Percentiles rank a stretch among this genome's conserved stretches.
Conservation (phyloP, 2,113 vertebrate genomes). For the Sapajus apella region DNA sequence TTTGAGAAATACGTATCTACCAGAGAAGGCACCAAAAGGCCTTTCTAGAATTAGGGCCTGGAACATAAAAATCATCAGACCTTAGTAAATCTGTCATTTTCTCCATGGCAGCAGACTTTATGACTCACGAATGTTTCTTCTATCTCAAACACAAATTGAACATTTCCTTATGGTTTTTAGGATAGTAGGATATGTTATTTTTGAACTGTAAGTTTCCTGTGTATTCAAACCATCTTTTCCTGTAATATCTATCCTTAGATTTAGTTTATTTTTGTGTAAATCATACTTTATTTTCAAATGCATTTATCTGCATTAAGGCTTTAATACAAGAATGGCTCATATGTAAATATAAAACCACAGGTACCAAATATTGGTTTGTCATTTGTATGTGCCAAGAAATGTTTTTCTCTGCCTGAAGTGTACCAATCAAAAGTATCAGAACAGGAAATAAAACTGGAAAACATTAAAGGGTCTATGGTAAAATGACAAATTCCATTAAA, state of each 20-base stretch:
- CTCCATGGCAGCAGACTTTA: background rate
- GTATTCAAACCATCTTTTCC: background rate
- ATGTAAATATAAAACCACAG: background rate
- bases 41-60: background rate
- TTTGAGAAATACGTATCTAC: background rate
- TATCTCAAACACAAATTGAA: background rate
- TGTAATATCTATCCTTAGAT: background rate
- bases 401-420: background rate
- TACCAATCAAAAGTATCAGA: background rate
- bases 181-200: background rate
- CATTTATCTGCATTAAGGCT: background rate
- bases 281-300: background rate
- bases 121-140: background rate
- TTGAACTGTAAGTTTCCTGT: background rate
- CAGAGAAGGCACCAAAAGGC: background rate
- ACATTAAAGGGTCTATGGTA: background rate
- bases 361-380: background rate
- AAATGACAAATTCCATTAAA: background rate
- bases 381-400: background rate
- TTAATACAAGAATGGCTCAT: background rate
- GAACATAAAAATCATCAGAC: background rate
- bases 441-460: background rate
- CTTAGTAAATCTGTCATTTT: background rate
- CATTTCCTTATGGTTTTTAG: background rate
- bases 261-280: slow-evolving; percentile 25